These are phyloP conservation scores for Haemorhous mexicanus DNA, from an alignment of 2,113 vertebrate species.

Conservation along the genomic window DNA sequence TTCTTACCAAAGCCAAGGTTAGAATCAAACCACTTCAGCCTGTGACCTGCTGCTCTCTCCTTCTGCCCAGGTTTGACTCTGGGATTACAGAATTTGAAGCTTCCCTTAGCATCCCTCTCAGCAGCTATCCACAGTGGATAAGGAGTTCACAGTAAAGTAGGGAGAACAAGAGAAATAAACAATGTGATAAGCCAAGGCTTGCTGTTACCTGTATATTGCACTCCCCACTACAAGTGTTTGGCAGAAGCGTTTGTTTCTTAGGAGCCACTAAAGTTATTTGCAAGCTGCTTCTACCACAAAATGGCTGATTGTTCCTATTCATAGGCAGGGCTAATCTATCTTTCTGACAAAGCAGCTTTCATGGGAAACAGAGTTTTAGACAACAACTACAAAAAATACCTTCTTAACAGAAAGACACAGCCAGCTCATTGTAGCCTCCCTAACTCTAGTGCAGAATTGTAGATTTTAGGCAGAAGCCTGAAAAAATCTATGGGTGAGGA, in stretches of 20 bases:
- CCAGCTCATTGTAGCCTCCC: not conserved
- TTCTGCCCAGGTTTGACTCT: not conserved
- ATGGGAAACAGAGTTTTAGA: not conserved
- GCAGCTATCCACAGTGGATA: not conserved
- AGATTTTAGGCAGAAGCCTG: not conserved
- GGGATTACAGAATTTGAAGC: not conserved
- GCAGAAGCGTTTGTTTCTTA: not conserved
- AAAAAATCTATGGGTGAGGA: not conserved
- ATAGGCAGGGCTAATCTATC: not conserved
- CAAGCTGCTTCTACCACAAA: not conserved
- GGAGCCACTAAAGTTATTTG: not conserved
- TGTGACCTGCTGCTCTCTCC: not conserved
- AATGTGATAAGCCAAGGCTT: not conserved
- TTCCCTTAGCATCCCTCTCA: not conserved
- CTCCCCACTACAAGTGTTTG: not conserved
- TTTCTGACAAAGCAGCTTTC: not conserved
- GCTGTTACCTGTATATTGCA: not conserved
- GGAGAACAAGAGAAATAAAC: not conserved
- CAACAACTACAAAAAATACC: not conserved
- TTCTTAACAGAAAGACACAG: not conserved
- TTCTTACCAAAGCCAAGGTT: not conserved
- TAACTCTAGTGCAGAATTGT: not conserved
- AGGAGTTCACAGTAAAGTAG: not conserved
- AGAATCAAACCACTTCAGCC: not conserved
- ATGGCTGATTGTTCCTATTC: not conserved